phyloP scores from a whole-genome alignment of 2,888 invertebrate species.

The Lithophane semibrunnea region DNA sequence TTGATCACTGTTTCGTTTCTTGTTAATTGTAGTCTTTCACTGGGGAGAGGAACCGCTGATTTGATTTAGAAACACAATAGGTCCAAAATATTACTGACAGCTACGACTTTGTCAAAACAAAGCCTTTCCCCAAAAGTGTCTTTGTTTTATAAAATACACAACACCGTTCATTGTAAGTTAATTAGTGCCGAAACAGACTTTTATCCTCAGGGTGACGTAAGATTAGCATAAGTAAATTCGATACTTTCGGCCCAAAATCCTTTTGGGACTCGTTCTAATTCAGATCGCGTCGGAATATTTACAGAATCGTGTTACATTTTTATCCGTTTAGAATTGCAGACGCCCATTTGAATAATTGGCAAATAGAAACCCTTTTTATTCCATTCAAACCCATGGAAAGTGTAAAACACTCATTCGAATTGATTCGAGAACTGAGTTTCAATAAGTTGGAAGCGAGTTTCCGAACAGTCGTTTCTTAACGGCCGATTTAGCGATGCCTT shows the following conservation, averaged over 20 bases:
- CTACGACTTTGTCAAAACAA: conserved; percentile 40
- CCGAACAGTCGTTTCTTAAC: conserved; percentile 71
- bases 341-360: conserved; percentile 79
- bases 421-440: conserved; percentile 69
- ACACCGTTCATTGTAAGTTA: conserved; percentile 76
- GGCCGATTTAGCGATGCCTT: conserved; percentile 78
- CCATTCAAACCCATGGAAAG: conserved; percentile 66
- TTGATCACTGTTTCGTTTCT: conserved; percentile 16
- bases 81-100: conserved; percentile 32
- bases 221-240: conserved; percentile 88
- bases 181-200: conserved; percentile 78
- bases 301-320: conserved; percentile 78
- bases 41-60: not conserved
- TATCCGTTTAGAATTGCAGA: conserved; percentile 77
- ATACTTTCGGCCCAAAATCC: conserved; percentile 78
- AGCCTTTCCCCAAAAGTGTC: conserved; percentile 46
- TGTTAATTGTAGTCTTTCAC: not conserved
- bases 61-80: conserved; percentile 48
- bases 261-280: conserved; percentile 79
- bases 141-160: conserved; percentile 69
- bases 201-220: conserved; percentile 83
- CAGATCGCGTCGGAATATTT: conserved; percentile 78
- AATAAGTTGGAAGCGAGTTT: conserved; percentile 70
- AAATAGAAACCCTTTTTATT: conserved; percentile 76
- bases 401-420: conserved; percentile 75